Conservation (phyloP, 2,797 vertebrate genomes). For the Cyprinella venusta region DNA sequence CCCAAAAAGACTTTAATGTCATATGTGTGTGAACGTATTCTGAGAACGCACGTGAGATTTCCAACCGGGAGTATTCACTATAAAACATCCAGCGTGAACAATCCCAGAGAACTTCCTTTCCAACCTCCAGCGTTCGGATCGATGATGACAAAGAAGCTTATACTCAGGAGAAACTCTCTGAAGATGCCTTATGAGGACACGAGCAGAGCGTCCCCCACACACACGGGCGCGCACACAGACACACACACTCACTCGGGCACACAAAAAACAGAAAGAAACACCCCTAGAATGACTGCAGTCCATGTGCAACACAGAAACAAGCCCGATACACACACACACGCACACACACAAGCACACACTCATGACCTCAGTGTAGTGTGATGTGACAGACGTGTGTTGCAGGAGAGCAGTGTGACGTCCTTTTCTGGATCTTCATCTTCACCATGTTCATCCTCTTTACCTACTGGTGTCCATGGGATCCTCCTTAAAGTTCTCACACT, state of each 20-base stretch:
- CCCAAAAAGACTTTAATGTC: conserved; percentile 8
- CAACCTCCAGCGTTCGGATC: neutral
- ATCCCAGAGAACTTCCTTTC: neutral
- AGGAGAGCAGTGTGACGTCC: conserved; percentile 4
- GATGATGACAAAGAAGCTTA: neutral
- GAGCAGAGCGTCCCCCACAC: neutral
- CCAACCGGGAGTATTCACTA: neutral
- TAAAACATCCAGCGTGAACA: neutral
- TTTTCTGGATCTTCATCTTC: neutral
- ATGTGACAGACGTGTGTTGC: conserved; percentile 27
- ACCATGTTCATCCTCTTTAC: conserved; percentile 74
- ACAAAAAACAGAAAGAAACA: conserved; percentile 59
- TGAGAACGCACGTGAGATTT: neutral
- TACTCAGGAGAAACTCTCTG: neutral
- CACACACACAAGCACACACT: conserved; percentile 54
- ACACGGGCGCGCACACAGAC: neutral
- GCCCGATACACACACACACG: conserved; percentile 44
- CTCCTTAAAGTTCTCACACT: conserved; percentile 94
- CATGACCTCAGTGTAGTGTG: conserved; percentile 60
- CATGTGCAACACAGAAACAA: conserved; percentile 67
- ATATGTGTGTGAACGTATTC: neutral
- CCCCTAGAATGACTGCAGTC: conserved; percentile 57
- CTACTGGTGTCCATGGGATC: conserved; percentile 96
- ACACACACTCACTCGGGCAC: conserved; percentile 8
- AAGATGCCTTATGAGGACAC: conserved; percentile 8